A percentile compares a stretch with the other conserved stretches of the same genome.
phyloP scores from a whole-genome alignment of 2,797 vertebrate genomes.

The Tapirus indicus region DNA sequence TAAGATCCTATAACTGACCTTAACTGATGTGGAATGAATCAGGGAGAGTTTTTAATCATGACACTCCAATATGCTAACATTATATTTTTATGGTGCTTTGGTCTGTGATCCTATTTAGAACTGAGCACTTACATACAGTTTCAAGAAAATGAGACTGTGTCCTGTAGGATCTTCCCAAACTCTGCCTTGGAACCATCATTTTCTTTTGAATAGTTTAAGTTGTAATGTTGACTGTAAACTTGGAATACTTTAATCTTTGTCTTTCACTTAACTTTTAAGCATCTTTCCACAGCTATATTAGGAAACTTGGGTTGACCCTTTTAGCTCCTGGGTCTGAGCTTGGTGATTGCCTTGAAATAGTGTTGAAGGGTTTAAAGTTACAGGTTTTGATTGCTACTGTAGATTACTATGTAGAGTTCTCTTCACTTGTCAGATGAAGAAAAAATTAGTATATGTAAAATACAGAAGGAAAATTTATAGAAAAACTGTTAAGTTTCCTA shows the following conservation, averaged over 20 bases:
- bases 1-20: neutral
- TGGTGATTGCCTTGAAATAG: constrained; percentile 53
- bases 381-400: neutral
- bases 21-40: constrained; percentile 5
- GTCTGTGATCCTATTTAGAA: neutral
- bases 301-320: constrained; percentile 24
- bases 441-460: constrained; percentile 1
- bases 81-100: neutral
- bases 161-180: neutral
- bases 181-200: neutral
- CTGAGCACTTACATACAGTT: neutral
- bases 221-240: neutral
- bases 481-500: neutral
- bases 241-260: neutral
- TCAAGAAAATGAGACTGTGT: neutral
- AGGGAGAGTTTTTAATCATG: neutral
- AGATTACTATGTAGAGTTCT: neutral
- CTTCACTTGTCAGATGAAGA: neutral
- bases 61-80: neutral
- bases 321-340: constrained; percentile 55
- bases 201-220: neutral
- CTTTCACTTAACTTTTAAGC: neutral
- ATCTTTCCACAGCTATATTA: neutral
- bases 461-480: neutral
- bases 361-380: constrained; percentile 35